phyloP scores from a whole-genome alignment of 2,113 vertebrate species.

The Zootoca vivipara region DNA sequence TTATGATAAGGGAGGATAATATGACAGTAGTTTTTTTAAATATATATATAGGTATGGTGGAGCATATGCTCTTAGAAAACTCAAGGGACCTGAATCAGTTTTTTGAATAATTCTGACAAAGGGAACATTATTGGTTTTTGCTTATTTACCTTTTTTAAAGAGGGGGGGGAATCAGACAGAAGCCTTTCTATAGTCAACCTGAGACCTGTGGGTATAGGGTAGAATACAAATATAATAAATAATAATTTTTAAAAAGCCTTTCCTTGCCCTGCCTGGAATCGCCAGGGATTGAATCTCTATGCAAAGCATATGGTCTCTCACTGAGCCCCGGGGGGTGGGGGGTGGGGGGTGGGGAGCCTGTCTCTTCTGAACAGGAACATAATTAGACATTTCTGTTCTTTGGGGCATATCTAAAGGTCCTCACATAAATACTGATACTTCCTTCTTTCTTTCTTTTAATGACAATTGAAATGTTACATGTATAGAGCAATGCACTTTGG shows the following conservation, averaged over 20 bases:
- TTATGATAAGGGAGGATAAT: slow-evolving; percentile 38
- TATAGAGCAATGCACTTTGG: background rate
- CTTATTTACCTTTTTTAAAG: slow-evolving; percentile 20
- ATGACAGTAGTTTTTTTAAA: slow-evolving; percentile 46
- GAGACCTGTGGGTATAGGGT: too few species aligned
- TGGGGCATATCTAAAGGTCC: background rate
- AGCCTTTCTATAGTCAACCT: background rate
- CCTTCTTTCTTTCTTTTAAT: too few species aligned
- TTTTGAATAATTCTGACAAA: slow-evolving; percentile 38
- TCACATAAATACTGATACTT: background rate
- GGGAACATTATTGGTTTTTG: slow-evolving; percentile 47
- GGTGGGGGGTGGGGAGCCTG: background rate
- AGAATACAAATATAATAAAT: too few species aligned
- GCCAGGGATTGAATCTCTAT: background rate
- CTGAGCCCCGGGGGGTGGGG: background rate
- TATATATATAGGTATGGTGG: slow-evolving; percentile 43
- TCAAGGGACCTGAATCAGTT: slow-evolving; percentile 23
- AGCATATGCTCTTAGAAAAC: slow-evolving; percentile 41
- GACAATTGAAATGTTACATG: background rate
- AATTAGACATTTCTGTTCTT: background rate
- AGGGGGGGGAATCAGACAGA: background rate
- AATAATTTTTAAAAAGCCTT: too few species aligned
- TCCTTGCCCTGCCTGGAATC: background rate
- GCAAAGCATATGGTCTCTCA: background rate
- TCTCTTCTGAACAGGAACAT: background rate